Base-by-base conservation (phyloP, 1,140 invertebrate genomes). In the Frieseomelitta varia region DNA sequence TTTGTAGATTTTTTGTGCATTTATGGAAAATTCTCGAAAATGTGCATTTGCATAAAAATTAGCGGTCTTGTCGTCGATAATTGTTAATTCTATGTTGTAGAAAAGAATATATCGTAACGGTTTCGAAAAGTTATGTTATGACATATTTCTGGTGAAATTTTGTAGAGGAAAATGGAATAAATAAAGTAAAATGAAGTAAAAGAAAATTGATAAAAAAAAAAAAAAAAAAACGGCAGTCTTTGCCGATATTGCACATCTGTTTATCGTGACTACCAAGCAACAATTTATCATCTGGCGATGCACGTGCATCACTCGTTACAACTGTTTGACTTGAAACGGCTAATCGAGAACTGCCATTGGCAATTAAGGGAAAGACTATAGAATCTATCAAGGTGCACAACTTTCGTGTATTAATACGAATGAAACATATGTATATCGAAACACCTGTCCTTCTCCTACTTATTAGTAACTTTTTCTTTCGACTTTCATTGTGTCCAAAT, bases 321-420 rank as follows among this genome's bases (percentile, higher is more conserved):
- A 65, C 65, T 68, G 63, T 68, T 67, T 53, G 63, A 24, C 39
- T 63, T 47, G 75, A 63, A 77, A 77, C 75, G 24, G 75, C 51
- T 68, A 68, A 79, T 79, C 65, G 77, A 55, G 51, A 79, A 68
- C 77, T 68, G 77, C 51, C 30, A 67, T 68, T 79, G 77, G 19
- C 47, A 55, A 24, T 68, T 68, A 79, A 68, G 21, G 65, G 65
- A 34, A 79, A 79, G 63, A 27, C 27, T 17, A 51, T 53, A 21
- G 30, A 53, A 34, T 34, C 65, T 34, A 68, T 55, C 24, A 51
- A 27, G 10, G 12, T n/a, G 58, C 4, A n/a, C 56, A 56, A 77
- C 75, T 77, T 39, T 56, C 72, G 51, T 55, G 4, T 74, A 55
- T 74, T 6, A 8, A 74, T 55, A 55, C 10, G 34, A 61, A 61